Conservation (phyloP, 2,888 invertebrate genomes). For the Acleris sparsana region DNA sequence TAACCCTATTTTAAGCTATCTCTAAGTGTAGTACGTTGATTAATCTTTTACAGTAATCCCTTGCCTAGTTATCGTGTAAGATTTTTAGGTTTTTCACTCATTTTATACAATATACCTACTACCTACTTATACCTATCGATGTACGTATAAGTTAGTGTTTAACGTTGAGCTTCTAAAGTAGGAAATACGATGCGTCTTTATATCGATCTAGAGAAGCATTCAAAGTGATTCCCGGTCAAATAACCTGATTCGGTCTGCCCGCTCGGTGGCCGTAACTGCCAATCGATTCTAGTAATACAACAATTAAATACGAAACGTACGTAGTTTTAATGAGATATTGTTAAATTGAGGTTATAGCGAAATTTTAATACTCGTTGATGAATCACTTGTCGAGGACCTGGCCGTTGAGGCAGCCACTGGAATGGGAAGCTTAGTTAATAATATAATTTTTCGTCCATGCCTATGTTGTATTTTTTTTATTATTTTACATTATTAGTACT, state of each 20-base stretch:
- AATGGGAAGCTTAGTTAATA: constrained; percentile 48
- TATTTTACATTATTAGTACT: constrained; percentile 1
- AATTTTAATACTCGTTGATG: constrained; percentile 80
- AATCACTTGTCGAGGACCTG: constrained; percentile 61
- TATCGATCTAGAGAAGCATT: constrained; percentile 53
- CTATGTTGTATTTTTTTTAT: constrained; percentile 3
- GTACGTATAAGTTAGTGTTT: constrained; percentile 71
- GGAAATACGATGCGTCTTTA: constrained; percentile 50
- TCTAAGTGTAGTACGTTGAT: constrained; percentile 79
- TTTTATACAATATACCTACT: constrained; percentile 80
- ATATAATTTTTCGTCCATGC: constrained; percentile 17
- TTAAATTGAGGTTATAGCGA: constrained; percentile 77
- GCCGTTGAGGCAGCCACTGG: constrained; percentile 51
- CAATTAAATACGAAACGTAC: constrained; percentile 65
- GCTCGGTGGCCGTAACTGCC: constrained; percentile 69
- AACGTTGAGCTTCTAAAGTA: constrained; percentile 81
- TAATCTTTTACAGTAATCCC: constrained; percentile 76
- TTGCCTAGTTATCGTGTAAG: constrained; percentile 75
- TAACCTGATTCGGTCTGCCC: constrained; percentile 45
- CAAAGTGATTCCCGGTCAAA: constrained; percentile 42
- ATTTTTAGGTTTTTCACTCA: constrained; percentile 82
- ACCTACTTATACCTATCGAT: constrained; percentile 58
- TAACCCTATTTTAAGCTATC: constrained; percentile 78
- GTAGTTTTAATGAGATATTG: constrained; percentile 74
- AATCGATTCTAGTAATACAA: constrained; percentile 66